Percentiles rank a stretch among this genome's conserved stretches.
phyloP scores from a whole-genome alignment of 2,113 vertebrate species.

The Gulo gulo region DNA sequence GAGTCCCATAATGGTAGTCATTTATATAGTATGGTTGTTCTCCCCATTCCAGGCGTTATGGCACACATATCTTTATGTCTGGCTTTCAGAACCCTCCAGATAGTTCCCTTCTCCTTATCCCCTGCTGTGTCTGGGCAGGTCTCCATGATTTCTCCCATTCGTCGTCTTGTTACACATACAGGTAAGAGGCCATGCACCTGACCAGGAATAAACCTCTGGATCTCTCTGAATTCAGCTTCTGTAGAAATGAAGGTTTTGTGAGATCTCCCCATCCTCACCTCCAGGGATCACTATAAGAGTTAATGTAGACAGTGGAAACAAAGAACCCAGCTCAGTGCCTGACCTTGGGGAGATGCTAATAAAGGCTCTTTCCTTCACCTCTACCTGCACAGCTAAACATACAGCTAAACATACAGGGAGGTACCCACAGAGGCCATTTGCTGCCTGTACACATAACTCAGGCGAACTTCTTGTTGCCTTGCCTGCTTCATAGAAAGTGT shows the following conservation, averaged over 20 bases:
- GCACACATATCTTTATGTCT: not conserved
- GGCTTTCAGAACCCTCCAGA: not conserved
- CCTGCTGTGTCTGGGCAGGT: not conserved
- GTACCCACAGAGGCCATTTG: not conserved
- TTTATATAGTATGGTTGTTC: not conserved
- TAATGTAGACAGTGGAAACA: not conserved
- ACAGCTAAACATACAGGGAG: not conserved
- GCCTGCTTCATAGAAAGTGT: not conserved
- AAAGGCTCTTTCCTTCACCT: not conserved
- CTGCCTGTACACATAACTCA: accelerated
- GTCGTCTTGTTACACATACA: not conserved
- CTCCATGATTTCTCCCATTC: not conserved
- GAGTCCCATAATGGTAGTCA: not conserved
- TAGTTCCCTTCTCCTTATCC: not conserved
- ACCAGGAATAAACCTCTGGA: not conserved
- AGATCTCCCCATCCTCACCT: too few relatives aligned
- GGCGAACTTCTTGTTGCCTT: not conserved
- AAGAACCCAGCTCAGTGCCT: not conserved
- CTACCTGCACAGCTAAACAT: not conserved
- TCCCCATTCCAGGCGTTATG: not conserved
- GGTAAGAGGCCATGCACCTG: not conserved
- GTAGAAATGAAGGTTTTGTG: not conserved
- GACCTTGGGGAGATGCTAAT: not conserved
- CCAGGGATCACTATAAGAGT: not conserved
- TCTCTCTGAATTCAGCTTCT: not conserved